phyloP scores from a whole-genome alignment of 2,797 vertebrate genomes.

The Urocyon cinereoargenteus region DNA sequence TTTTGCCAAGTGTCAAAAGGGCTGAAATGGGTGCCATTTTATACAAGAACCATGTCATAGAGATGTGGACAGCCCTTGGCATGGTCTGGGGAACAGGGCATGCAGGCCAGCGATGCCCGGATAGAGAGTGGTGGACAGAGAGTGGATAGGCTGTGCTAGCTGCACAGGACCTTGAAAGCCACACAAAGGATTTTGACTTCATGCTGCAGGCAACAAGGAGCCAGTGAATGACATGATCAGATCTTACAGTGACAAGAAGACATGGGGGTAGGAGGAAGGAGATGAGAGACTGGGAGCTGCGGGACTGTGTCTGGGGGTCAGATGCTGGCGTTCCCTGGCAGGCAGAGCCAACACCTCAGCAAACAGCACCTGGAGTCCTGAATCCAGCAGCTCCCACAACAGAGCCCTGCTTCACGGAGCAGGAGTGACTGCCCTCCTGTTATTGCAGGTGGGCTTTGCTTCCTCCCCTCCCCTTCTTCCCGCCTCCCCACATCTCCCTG shows the following conservation, averaged over 20 bases:
- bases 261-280: neutral
- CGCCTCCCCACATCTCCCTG: neutral
- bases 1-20: neutral
- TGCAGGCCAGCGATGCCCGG: neutral
- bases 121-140: neutral
- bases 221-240: neutral
- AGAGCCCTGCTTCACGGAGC: neutral
- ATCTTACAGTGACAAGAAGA: neutral
- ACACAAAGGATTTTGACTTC: neutral
- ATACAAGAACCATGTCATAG: neutral
- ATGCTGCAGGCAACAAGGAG: neutral
- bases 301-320: neutral
- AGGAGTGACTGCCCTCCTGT: neutral
- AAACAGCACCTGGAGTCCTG: neutral
- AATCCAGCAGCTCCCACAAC: neutral
- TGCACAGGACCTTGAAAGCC: neutral
- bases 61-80: neutral
- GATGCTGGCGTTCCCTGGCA: neutral
- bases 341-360: neutral
- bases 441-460: constrained; percentile 42
- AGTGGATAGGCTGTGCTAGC: neutral
- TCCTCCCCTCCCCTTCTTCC: neutral
- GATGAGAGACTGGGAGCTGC: neutral
- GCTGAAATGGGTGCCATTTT: neutral
- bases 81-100: neutral